Percentiles rank a stretch among this genome's conserved stretches.
Conservation (phyloP, 2,113 vertebrate genomes). For the Lamprotornis superbus region DNA sequence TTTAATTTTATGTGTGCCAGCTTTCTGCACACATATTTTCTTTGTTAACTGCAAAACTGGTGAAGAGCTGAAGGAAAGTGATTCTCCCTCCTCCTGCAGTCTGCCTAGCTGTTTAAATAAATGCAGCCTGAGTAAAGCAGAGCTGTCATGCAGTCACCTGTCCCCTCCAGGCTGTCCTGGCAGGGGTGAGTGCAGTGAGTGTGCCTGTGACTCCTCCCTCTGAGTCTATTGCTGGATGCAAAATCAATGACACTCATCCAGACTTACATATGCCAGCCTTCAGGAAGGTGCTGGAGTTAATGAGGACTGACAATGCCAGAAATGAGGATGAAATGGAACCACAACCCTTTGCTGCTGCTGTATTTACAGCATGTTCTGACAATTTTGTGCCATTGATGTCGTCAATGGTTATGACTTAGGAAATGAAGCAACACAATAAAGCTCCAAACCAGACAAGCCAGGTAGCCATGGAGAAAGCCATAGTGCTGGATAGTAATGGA, state of each 20-base stretch:
- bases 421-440: not conserved
- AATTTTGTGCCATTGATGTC: not conserved
- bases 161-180: not conserved
- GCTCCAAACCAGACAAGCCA: not conserved
- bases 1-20: not conserved
- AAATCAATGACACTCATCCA: not conserved
- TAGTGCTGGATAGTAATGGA: not conserved
- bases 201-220: not conserved
- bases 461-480: not conserved
- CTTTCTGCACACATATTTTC: not conserved
- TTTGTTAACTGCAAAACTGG: not conserved
- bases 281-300: not conserved
- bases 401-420: not conserved
- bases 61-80: not conserved
- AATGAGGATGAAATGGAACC: not conserved
- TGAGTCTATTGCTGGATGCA: not conserved
- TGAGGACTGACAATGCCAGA: not conserved
- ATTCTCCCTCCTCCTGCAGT: not conserved
- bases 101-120: not conserved
- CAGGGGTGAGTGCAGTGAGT: not conserved
- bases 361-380: not conserved
- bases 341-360: not conserved
- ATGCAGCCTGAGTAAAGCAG: not conserved
- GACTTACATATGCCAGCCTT: not conserved
- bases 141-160: not conserved